Evolutionary conservation across 1,140 invertebrate species (phyloP), one percentile per base, ranked within the genome.

Genomic region (Pararge aegeria): DNA sequence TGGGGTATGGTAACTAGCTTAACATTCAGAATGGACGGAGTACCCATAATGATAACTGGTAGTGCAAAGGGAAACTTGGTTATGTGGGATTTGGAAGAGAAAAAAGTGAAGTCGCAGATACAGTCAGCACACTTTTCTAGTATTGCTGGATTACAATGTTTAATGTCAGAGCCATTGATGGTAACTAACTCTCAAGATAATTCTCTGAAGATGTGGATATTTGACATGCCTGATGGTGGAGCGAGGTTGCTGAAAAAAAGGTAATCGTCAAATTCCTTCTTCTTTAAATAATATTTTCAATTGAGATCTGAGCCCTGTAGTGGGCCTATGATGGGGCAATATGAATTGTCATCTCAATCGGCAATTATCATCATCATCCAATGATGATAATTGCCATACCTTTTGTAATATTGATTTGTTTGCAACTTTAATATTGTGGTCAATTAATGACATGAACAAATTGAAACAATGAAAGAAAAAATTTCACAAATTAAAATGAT

Each of bases 161-260:
- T 99, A 12, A 94, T 94, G 16, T 95, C 94, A 64, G 97, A 99
- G 84, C 97, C 97, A 0, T 80, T 99, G 0, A 91, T 99, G 75
- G 93, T 98, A 1, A 97, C 98, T 1, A 97, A 96, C 27, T 98
- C 97, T 0, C 91, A 94, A 2, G 98, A 99, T 80, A 99, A 99
- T 90, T 95, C 97, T n/a, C 80, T 99, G 15, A 99, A 98, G 89
- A 90, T 98, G 46, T 99, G 98, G 96, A 97, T 98, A 59, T 99
- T 99, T 92, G 98, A 99, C 86, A 92, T 95, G 91, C 92, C 96
- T 19, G 98, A 99, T 92, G 96, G 96, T 16, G 94, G 94, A 18
- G 97, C 95, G 3, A 92, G 97, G 68, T 87, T 98, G 38, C 87
- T 98, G n/a, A 92, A 94, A 62, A 92, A 95, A 68, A 86, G 90